Percentiles rank a stretch among this genome's conserved stretches.
Conservation (phyloP, 2,113 vertebrate genomes). For the Micronisus gabar region DNA sequence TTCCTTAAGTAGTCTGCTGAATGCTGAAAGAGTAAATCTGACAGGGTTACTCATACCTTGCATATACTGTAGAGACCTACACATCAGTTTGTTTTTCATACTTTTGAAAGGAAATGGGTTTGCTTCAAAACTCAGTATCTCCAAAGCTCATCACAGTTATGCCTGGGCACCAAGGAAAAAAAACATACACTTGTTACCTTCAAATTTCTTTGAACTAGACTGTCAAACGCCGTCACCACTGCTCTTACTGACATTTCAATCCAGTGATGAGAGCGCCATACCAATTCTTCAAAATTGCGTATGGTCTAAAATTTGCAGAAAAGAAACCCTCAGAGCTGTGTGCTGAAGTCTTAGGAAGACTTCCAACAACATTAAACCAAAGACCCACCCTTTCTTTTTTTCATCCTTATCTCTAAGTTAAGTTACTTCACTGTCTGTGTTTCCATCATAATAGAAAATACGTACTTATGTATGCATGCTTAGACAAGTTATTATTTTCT, state of each 20-base stretch:
- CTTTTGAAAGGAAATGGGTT: conserved; percentile 44
- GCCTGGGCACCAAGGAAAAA: not conserved
- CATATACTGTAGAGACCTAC: conserved; percentile 24
- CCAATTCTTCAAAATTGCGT: not conserved
- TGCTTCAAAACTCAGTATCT: conserved; percentile 1
- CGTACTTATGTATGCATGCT: not conserved
- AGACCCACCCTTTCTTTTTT: not conserved
- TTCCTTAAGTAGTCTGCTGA: conserved; percentile 75
- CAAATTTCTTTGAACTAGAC: not conserved
- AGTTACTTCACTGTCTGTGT: not conserved
- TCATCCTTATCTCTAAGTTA: not conserved
- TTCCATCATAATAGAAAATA: not conserved
- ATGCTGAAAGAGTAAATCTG: conserved; percentile 66
- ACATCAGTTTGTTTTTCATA: conserved; percentile 25
- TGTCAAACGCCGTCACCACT: not conserved
- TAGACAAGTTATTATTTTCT: not conserved
- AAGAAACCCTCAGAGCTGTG: not conserved
- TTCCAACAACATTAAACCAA: not conserved
- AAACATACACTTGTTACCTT: not conserved
- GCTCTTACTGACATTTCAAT: not conserved
- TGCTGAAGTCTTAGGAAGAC: not conserved
- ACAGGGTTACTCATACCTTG: conserved; percentile 66
- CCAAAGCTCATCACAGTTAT: not conserved
- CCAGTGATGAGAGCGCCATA: not conserved
- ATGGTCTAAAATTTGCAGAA: not conserved